These are phyloP conservation scores for Acipenser transmontanus DNA, from an alignment of 2,797 vertebrate genomes.

Conservation along the genomic window DNA sequence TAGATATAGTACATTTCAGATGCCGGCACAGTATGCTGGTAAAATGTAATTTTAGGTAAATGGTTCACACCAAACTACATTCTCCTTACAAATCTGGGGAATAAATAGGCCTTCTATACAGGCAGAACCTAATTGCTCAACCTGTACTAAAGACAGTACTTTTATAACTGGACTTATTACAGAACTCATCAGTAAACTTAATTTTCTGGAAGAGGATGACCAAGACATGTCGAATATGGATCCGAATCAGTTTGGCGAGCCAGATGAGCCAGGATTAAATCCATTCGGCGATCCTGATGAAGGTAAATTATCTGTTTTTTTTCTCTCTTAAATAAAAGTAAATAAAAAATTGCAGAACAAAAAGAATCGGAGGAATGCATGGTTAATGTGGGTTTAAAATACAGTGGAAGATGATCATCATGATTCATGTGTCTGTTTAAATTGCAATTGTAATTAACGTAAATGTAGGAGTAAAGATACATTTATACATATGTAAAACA, in stretches of 20 bases:
- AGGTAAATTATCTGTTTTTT: conserved; percentile 52
- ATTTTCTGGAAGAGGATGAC: conserved; percentile 85
- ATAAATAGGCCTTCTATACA: conserved; percentile 10
- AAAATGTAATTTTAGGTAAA: conserved; percentile 7
- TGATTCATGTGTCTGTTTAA: too few relatives aligned
- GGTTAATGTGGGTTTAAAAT: too few relatives aligned
- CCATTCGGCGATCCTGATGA: conserved; percentile 84
- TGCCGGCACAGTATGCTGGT: too few relatives aligned
- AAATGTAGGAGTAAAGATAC: too few relatives aligned
- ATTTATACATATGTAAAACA: too few relatives aligned
- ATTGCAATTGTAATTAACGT: too few relatives aligned
- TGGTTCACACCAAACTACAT: conserved; percentile 65
- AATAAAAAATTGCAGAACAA: too few relatives aligned
- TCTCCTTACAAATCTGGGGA: conserved; percentile 15
- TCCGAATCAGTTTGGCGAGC: conserved; percentile 78
- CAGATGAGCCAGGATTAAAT: conserved; percentile 71
- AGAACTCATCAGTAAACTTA: conserved; percentile 96
- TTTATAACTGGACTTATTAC: conserved; percentile 39
- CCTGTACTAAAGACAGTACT: not conserved
- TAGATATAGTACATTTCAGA: too few relatives aligned
- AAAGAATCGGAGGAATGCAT: too few relatives aligned
- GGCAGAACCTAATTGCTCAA: not conserved
- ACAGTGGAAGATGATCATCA: too few relatives aligned
- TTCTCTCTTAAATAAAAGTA: too few relatives aligned
- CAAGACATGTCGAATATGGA: conserved; percentile 63